These are phyloP conservation scores for Pelosia muscerda DNA, from an alignment of 2,888 invertebrate species.

Conservation along the genomic window DNA sequence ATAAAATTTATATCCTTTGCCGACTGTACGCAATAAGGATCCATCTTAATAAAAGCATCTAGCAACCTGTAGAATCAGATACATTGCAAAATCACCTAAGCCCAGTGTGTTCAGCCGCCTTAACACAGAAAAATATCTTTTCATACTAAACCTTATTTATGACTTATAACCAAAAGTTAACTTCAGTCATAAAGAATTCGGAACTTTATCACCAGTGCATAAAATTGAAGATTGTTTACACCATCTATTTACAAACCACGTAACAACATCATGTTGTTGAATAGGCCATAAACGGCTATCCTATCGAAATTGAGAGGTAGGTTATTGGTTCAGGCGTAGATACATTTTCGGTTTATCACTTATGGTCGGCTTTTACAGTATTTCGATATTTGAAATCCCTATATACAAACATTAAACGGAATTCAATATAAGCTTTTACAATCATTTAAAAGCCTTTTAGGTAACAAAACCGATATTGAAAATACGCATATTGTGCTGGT, in stretches of 20 bases:
- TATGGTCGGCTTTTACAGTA: background rate
- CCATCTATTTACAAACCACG: no score
- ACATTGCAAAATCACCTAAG: background rate
- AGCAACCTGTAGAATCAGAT: background rate
- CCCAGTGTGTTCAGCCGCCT: background rate
- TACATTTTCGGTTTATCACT: background rate
- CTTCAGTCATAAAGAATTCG: background rate
- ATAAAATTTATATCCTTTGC: no score
- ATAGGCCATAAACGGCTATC: background rate
- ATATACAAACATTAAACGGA: background rate
- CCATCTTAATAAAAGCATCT: no score
- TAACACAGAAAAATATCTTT: background rate
- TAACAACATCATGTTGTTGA: background rate
- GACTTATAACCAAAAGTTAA: background rate
- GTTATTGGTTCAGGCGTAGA: background rate
- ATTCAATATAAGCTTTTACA: background rate
- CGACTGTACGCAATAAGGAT: background rate
- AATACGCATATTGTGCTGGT: background rate
- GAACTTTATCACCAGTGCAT: background rate
- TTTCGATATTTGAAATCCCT: background rate
- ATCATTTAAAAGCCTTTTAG: background rate
- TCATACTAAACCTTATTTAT: background rate
- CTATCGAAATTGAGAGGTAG: conserved; percentile 1
- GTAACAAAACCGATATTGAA: background rate
- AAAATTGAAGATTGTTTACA: background rate